Evolutionary conservation across 2,797 vertebrate genomes (phyloP).

Genomic region (Danio albolineatus): DNA sequence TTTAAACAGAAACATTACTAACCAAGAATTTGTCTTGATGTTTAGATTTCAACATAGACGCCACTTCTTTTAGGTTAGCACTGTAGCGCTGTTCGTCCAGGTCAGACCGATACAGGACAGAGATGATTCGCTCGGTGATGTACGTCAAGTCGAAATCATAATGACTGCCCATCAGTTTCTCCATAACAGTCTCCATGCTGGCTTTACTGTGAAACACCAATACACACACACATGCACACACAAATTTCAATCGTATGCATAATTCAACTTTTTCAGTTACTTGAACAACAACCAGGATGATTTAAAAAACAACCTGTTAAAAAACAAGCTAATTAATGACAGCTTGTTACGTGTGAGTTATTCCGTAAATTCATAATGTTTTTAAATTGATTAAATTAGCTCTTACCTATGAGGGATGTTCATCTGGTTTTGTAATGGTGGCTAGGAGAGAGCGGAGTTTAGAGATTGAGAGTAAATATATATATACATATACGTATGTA

Average conservation of each 20-base stretch:
- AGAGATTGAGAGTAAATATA: slow-evolving; percentile 16
- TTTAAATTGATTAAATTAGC: background rate
- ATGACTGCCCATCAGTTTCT: slow-evolving; percentile 87
- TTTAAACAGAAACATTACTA: slow-evolving; percentile 51
- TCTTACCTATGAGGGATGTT: slow-evolving; percentile 36
- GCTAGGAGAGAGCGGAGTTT: slow-evolving; percentile 26
- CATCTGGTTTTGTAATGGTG: slow-evolving; percentile 41
- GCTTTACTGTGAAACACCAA: slow-evolving; percentile 75
- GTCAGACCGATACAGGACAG: slow-evolving; percentile 86
- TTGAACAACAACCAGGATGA: background rate
- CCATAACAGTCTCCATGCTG: slow-evolving; percentile 86
- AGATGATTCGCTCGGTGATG: slow-evolving; percentile 93
- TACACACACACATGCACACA: background rate
- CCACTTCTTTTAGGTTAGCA: slow-evolving; percentile 88
- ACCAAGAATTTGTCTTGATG: slow-evolving; percentile 93
- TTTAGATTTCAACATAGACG: slow-evolving; percentile 90
- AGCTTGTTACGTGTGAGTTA: background rate
- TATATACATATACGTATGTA: background rate
- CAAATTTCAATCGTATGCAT: no score
- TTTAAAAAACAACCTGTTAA: background rate
- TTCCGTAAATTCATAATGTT: background rate
- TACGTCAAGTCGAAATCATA: slow-evolving; percentile 93
- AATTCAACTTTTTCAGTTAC: no score
- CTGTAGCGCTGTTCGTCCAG: slow-evolving; percentile 87
- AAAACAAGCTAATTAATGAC: background rate